Evolutionary conservation across 1,140 invertebrate genomes (phyloP).

Genomic region (Trachelipus rathkii): DNA sequence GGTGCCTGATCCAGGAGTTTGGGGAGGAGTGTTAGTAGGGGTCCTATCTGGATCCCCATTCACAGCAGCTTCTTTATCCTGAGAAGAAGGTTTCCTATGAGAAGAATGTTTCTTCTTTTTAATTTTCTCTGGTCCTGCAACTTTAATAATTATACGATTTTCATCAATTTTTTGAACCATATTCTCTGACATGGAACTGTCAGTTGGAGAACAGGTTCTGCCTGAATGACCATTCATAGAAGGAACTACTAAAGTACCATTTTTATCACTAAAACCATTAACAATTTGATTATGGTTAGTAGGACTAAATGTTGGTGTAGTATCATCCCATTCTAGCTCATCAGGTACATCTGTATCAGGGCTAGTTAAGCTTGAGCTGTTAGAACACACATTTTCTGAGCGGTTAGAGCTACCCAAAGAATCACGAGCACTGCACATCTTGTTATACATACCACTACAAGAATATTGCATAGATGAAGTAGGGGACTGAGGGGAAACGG

Average conservation of each 20-base stretch:
- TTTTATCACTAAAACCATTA: conserved; percentile 31
- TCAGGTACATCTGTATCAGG: conserved; percentile 45
- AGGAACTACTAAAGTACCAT: conserved; percentile 34
- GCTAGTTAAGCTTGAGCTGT: conserved; percentile 44
- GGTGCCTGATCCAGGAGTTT: conserved; percentile 48
- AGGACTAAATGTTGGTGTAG: conserved; percentile 37
- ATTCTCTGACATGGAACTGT: conserved; percentile 26
- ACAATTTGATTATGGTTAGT: conserved; percentile 22
- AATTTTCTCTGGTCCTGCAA: conserved; percentile 41
- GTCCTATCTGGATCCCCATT: conserved; percentile 53
- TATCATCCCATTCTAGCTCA: conserved; percentile 45
- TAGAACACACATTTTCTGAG: conserved; percentile 39
- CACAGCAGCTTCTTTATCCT: conserved; percentile 65
- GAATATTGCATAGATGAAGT: conserved; percentile 61
- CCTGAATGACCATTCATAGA: conserved; percentile 18
- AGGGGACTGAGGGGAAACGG: conserved; percentile 73
- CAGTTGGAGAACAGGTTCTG: conserved; percentile 16
- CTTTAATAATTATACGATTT: conserved; percentile 44
- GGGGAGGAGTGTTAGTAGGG: conserved; percentile 46
- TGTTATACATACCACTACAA: conserved; percentile 43
- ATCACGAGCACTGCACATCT: conserved; percentile 42
- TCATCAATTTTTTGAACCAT: conserved; percentile 37
- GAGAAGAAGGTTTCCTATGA: conserved; percentile 59
- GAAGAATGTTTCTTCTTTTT: conserved; percentile 53
- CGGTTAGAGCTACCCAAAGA: conserved; percentile 40